phyloP scores from a whole-genome alignment of 1,140 invertebrate species.

The Mactra quadrangularis region DNA sequence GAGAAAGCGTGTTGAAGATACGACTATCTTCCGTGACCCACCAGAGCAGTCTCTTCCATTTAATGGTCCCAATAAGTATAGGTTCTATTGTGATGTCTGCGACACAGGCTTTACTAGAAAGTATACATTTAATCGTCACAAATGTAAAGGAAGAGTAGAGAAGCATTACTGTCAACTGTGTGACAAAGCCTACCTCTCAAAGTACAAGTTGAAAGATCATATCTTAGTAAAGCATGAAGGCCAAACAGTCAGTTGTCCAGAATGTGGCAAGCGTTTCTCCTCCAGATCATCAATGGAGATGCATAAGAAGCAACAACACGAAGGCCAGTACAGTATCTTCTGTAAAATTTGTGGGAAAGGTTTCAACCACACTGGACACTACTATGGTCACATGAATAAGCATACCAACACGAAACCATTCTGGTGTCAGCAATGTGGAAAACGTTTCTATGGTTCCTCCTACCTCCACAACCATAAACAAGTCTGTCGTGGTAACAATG shows the following conservation, averaged over 20 bases:
- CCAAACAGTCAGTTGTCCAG: constrained; percentile 55
- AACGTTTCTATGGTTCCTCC: constrained; percentile 56
- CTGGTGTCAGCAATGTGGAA: constrained; percentile 60
- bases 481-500: constrained; percentile 57
- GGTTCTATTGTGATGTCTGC: constrained; percentile 59
- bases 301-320: constrained; percentile 61
- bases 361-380: constrained; percentile 58
- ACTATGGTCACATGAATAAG: constrained; percentile 62
- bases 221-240: constrained; percentile 58
- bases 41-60: constrained; percentile 55
- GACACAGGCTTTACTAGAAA: constrained; percentile 55
- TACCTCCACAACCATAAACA: constrained; percentile 61
- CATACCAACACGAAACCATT: constrained; percentile 59
- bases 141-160: constrained; percentile 56
- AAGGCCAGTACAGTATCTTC: constrained; percentile 57
- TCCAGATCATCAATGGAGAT: constrained; percentile 58
- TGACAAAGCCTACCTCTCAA: constrained; percentile 61
- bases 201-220: constrained; percentile 58
- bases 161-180: constrained; percentile 60
- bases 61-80: constrained; percentile 56
- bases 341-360: constrained; percentile 57
- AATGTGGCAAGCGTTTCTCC: constrained; percentile 54
- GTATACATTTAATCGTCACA: constrained; percentile 58
- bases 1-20: constrained; percentile 46
- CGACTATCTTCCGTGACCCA: constrained; percentile 46